Evolutionary conservation across 35 echinoderm and acorn worm genomes (phyloP).

Genomic region (Apostichopus californicus): DNA sequence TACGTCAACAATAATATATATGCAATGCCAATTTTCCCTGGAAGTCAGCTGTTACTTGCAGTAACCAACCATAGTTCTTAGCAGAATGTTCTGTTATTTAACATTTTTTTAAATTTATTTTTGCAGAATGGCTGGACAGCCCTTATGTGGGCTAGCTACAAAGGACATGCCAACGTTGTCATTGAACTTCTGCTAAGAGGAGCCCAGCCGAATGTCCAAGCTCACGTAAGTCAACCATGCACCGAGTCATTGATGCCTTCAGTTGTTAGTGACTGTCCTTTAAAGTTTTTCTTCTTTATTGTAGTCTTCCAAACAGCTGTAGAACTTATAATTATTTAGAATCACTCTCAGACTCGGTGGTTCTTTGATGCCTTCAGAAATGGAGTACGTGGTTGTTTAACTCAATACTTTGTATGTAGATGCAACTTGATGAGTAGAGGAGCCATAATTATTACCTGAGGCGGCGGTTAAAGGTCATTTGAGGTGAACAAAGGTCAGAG

Average conservation of each 20-base stretch:
- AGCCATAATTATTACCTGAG: neutral
- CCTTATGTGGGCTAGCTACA: conserved; percentile 99
- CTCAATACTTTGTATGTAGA: neutral
- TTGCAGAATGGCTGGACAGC: conserved; percentile 90
- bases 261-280: no score
- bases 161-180: conserved; percentile 90
- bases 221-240: conserved; percentile 78
- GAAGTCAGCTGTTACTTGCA: no score
- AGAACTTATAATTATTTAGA: neutral
- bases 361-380: no score
- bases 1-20: no score
- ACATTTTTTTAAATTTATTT: neutral
- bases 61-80: no score
- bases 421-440: neutral
- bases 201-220: conserved; percentile 93
- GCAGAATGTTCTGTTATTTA: no score
- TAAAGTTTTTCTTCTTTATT: neutral
- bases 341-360: neutral
- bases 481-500: neutral
- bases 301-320: neutral
- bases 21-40: no score
- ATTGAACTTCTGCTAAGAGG: conserved; percentile 75
- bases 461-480: neutral
- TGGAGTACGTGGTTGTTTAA: no score
- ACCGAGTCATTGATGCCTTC: no score